These are phyloP conservation scores for Trematocara marginatum DNA, from an alignment of 2,113 vertebrate species.

Conservation along the genomic window DNA sequence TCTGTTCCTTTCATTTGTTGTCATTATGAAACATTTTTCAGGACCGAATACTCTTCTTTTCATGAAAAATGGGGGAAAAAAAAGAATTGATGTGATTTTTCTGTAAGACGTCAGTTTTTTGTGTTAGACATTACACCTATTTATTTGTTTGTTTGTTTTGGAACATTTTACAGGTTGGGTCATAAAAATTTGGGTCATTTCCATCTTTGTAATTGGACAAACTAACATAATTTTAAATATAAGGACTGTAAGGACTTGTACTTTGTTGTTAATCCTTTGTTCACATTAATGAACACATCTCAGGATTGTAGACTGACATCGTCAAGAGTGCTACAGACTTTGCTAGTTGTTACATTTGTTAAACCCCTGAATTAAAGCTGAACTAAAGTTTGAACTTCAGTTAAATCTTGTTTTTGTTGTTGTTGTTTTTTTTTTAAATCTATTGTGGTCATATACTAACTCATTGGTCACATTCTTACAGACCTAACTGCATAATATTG, in stretches of 20 bases:
- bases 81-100: neutral
- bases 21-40: neutral
- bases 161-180: neutral
- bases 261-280: neutral
- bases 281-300: neutral
- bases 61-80: neutral
- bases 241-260: neutral
- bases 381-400: neutral
- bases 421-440: neutral
- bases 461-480: neutral
- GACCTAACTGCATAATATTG: neutral
- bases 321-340: neutral
- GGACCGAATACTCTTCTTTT: neutral
- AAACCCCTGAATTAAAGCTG: neutral
- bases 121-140: neutral
- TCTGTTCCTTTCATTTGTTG: slow-evolving; percentile 11
- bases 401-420: neutral
- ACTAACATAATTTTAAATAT: neutral
- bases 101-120: neutral
- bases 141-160: neutral
- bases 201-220: neutral
- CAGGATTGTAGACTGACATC: neutral
- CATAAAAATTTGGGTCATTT: neutral
- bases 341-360: neutral
- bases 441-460: neutral